A percentile compares a stretch with the other conserved stretches of the same genome.
Evolutionary conservation across 2,888 invertebrate genomes (phyloP).

Genomic region (Lepetodrilus schrolli): DNA sequence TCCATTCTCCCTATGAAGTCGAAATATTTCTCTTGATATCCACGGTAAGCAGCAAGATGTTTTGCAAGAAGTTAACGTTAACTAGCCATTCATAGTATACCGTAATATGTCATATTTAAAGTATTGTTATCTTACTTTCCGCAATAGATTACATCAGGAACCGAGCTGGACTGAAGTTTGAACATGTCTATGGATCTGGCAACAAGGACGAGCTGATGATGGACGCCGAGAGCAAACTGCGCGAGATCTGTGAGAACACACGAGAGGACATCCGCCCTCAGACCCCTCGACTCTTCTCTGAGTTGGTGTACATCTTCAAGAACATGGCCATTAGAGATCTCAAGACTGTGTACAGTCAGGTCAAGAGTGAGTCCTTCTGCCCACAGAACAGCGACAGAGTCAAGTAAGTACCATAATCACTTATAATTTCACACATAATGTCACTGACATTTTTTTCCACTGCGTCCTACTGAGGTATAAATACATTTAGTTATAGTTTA

Average conservation of each 20-base stretch:
- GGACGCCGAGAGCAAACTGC: slow-evolving; percentile 46
- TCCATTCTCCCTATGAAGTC: too few relatives aligned
- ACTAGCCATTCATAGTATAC: too few relatives aligned
- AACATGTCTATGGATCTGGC: slow-evolving; percentile 40
- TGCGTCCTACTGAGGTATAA: neutral
- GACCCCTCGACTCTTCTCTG: slow-evolving; percentile 76
- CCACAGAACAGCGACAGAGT: slow-evolving; percentile 48
- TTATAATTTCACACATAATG: neutral
- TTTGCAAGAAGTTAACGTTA: too few relatives aligned
- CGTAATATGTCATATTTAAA: too few relatives aligned
- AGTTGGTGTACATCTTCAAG: slow-evolving; percentile 75
- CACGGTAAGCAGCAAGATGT: too few relatives aligned
- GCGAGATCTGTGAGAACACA: slow-evolving; percentile 62
- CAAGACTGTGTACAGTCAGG: slow-evolving; percentile 54
- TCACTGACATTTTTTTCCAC: neutral
- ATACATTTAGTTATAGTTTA: neutral
- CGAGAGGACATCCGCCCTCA: slow-evolving; percentile 73
- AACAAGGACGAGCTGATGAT: neutral
- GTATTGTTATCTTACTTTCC: slow-evolving; percentile 79
- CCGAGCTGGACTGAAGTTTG: slow-evolving; percentile 36
- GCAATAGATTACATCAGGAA: neutral
- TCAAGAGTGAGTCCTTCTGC: slow-evolving; percentile 50
- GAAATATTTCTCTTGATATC: too few relatives aligned
- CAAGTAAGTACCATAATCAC: slow-evolving; percentile 45
- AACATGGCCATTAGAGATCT: slow-evolving; percentile 71